These are phyloP conservation scores for Pseudococcus longispinus DNA, from an alignment of 2,888 invertebrate species.

Conservation along the genomic window DNA sequence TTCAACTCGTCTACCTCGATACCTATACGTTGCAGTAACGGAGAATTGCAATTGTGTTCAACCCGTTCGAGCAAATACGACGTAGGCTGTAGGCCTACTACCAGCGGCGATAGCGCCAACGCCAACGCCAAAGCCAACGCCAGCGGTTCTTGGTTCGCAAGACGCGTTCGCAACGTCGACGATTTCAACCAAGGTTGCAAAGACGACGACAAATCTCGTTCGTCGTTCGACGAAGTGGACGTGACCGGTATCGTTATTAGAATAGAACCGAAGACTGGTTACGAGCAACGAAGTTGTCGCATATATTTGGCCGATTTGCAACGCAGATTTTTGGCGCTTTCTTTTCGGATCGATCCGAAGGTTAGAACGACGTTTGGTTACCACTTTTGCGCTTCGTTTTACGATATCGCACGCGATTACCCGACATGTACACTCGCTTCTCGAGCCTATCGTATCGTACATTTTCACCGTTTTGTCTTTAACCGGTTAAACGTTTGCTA, in stretches of 20 bases:
- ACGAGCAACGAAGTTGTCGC: slow-evolving; percentile 62
- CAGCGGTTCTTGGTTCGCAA: neutral
- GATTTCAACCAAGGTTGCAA: neutral
- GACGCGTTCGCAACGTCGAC: neutral
- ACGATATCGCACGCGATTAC: neutral
- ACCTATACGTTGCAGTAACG: slow-evolving; percentile 52
- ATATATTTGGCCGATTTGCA: slow-evolving; percentile 69
- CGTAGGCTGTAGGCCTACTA: neutral
- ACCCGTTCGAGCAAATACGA: slow-evolving; percentile 54
- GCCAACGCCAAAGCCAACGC: neutral
- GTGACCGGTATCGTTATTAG: slow-evolving; percentile 73
- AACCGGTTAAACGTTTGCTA: neutral
- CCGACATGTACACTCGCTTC: too few species aligned
- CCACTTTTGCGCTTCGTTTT: too few species aligned
- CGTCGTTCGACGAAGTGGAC: slow-evolving; percentile 74
- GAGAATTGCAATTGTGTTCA: slow-evolving; percentile 54
- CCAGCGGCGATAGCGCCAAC: neutral
- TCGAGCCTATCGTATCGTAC: too few species aligned
- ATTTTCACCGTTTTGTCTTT: too few species aligned
- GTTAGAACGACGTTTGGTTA: slow-evolving; percentile 59
- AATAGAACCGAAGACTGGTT: slow-evolving; percentile 60
- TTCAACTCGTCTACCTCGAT: too few species aligned
- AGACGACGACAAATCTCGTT: slow-evolving; percentile 60
- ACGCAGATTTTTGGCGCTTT: slow-evolving; percentile 66
- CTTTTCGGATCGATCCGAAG: slow-evolving; percentile 67